A percentile compares a stretch with the other conserved stretches of the same genome.
These are phyloP conservation scores for Manis javanica DNA, from an alignment of 2,797 vertebrate species.

Conservation along the genomic window DNA sequence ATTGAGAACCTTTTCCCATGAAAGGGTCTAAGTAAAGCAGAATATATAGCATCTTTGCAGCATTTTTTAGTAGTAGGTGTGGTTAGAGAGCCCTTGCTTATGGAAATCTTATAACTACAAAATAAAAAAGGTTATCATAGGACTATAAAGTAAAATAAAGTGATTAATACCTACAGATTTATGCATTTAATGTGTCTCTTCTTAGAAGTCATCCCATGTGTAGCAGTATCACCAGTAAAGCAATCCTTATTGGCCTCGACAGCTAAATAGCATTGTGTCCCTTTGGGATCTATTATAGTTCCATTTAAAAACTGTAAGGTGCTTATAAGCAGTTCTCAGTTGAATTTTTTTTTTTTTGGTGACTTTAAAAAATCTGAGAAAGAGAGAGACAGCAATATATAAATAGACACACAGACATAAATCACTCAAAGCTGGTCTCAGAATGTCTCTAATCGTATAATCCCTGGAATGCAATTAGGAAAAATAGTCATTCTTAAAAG, in stretches of 20 bases:
- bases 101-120: neutral
- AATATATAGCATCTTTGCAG: neutral
- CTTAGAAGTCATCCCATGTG: neutral
- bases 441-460: neutral
- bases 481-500: neutral
- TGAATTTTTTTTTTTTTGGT: neutral
- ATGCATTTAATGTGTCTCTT: neutral
- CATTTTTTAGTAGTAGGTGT: neutral
- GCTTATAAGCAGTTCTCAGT: neutral
- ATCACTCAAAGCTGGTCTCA: neutral
- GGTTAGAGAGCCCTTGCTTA: neutral
- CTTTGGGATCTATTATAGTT: conserved; percentile 22
- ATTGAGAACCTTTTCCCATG: neutral
- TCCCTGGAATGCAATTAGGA: neutral
- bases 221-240: neutral
- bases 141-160: neutral
- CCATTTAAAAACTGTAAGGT: neutral
- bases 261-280: neutral
- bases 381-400: neutral
- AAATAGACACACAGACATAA: neutral
- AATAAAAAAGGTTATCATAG: neutral
- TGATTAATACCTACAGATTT: neutral
- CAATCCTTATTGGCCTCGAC: neutral
- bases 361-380: neutral
- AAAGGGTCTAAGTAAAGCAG: neutral